A percentile compares a stretch with the other conserved stretches of the same genome.
phyloP scores from a whole-genome alignment of 2,888 invertebrate species.

The Keiferia lycopersicella region DNA sequence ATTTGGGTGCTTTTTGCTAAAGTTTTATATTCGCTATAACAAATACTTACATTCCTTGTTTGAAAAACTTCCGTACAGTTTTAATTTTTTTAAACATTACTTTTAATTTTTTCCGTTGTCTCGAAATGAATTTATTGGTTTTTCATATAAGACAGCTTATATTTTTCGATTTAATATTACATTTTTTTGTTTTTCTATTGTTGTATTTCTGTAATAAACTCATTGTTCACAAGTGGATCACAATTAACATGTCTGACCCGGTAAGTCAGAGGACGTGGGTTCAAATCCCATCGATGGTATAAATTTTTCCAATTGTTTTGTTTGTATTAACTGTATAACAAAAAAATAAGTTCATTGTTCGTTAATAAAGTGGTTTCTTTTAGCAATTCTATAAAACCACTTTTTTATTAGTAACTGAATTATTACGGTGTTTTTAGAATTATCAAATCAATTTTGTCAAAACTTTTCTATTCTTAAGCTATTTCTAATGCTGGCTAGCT shows the following conservation, averaged over 20 bases:
- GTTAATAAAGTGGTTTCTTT: conserved; percentile 46
- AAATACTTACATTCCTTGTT: conserved; percentile 68
- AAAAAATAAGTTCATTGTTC: conserved; percentile 66
- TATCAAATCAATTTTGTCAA: conserved; percentile 6
- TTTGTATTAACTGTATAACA: no score
- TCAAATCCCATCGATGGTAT: no score
- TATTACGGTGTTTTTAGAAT: neutral
- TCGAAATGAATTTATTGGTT: conserved; percentile 70
- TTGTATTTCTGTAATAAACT: conserved; percentile 64
- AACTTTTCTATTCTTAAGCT: conserved; percentile 21
- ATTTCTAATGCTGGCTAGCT: conserved; percentile 15
- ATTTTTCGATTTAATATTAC: conserved; percentile 76
- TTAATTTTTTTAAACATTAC: conserved; percentile 42
- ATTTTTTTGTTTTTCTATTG: conserved; percentile 61
- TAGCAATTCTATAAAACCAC: conserved; percentile 15
- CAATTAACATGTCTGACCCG: no score
- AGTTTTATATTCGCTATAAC: conserved; percentile 49
- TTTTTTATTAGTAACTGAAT: conserved; percentile 14
- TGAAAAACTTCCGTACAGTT: conserved; percentile 52
- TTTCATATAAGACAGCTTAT: conserved; percentile 70
- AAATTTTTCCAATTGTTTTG: no score
- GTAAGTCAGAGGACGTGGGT: no score
- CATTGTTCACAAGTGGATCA: no score
- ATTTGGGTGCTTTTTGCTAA: conserved; percentile 62
- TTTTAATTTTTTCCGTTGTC: conserved; percentile 26